phyloP scores from a whole-genome alignment of 1,140 invertebrate genomes.

The Calephelis virginiensis region DNA sequence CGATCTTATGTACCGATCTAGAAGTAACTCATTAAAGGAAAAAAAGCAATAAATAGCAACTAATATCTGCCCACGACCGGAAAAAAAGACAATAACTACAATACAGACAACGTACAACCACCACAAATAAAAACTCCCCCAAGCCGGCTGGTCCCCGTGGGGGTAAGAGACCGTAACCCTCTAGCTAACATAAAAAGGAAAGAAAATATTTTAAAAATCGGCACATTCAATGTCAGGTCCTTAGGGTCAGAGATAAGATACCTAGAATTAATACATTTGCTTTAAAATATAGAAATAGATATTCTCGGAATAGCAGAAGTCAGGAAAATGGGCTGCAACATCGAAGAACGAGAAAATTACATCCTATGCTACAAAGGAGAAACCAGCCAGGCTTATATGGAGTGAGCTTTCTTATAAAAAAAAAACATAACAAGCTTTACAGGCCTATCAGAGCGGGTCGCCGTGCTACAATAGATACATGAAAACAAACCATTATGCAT shows the following conservation, averaged over 20 bases:
- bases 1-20: conserved; percentile 1
- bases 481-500: not conserved
- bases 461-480: not conserved
- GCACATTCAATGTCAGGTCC: conserved; percentile 6
- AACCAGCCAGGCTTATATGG: conserved; percentile 4
- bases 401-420: conserved; percentile 18
- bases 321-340: conserved; percentile 13
- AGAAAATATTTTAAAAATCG: not conserved
- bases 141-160: conserved; percentile 13
- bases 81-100: not conserved
- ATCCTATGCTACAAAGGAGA: conserved; percentile 18
- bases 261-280: not conserved
- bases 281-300: not conserved
- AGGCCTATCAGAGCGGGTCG: conserved; percentile 9
- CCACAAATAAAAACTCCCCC: not conserved
- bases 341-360: conserved; percentile 15
- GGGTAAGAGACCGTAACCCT: conserved; percentile 1
- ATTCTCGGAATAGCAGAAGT: not conserved
- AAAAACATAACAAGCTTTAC: not conserved
- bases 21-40: conserved; percentile 7
- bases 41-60: conserved; percentile 5
- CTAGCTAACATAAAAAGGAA: not conserved
- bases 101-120: not conserved
- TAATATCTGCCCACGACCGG: not conserved
- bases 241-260: not conserved